Base-by-base conservation (phyloP, 2,888 invertebrate species). In the Drosophila affinis region DNA sequence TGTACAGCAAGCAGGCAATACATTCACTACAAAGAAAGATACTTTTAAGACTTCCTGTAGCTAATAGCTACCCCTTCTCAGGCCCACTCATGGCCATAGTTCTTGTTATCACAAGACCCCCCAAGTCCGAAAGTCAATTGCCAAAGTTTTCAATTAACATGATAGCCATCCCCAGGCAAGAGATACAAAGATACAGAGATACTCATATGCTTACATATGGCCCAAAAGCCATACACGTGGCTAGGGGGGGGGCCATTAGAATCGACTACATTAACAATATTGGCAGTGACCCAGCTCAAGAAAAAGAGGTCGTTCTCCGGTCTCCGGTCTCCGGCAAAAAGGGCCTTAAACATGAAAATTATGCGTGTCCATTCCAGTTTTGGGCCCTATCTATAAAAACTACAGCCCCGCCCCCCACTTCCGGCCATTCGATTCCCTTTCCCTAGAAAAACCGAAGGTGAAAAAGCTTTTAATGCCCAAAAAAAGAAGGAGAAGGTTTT, bases 251-350 rank as follows among this genome's bases (percentile, higher is more conserved):
- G 82, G 52, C 72, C 82, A 82, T 79, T 79, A 79, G 78, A 79
- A 80, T 79, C 75, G 79, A 72, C 60, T 79, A 83, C 84, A 84
- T 84, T 84, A 88, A 88, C 83, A 83, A 88, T 84, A 84, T 84
- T 84, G 78, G 76, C 57, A 55, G 77, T 67, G 72, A 72, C 54
- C 72, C 48, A 27, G 46, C 67, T 47, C 73, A 53, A 70, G 69
- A 9, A 57, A 45, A 45, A 46, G 61, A 55, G 65, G 71, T 59
- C 52, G 72, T 73, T 58, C 49, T 55, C 17, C 17, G 47, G 60
- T 24, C 24, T 24, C 24, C 24, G 24, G 21, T 58, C 24, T 24
- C 24, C 24, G 24, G 21, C 21, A 21, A 27, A 84, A 78, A 72
- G 73, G 88, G 71, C 64, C 72, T 73, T 85, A 70, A 88, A 64